These are phyloP conservation scores for Antechinus stuartii DNA, from an alignment of 2,113 vertebrate species.

Conservation along the genomic window DNA sequence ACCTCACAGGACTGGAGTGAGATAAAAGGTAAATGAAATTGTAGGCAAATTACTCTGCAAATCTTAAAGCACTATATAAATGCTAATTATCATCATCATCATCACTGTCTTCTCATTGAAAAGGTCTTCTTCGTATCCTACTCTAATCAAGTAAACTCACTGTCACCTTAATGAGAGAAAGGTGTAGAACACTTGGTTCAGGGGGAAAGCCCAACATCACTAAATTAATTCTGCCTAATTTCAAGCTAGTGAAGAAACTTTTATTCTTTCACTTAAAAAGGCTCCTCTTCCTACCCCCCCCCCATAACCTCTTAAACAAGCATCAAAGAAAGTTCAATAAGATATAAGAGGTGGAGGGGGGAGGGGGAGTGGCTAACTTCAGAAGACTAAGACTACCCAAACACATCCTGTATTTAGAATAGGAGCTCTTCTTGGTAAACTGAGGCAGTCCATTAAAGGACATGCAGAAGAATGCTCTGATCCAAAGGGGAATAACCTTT, in stretches of 20 bases:
- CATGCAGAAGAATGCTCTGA: slow-evolving; percentile 28
- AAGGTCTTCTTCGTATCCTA: neutral
- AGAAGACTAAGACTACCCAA: neutral
- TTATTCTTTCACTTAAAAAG: slow-evolving; percentile 7
- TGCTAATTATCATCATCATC: neutral
- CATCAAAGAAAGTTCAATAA: slow-evolving; percentile 58
- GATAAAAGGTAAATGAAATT: neutral
- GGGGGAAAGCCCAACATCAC: neutral
- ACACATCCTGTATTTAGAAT: neutral
- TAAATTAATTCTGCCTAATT: slow-evolving; percentile 5
- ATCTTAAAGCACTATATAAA: neutral
- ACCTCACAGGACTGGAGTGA: neutral
- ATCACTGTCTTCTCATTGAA: neutral
- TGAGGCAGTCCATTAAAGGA: slow-evolving; percentile 65
- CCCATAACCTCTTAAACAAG: slow-evolving; percentile 1
- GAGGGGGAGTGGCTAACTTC: neutral
- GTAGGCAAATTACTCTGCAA: neutral
- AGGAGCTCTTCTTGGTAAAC: neutral
- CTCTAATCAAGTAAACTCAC: neutral
- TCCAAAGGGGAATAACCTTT: slow-evolving; percentile 67
- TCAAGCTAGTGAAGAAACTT: slow-evolving; percentile 51
- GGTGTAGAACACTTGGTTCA: slow-evolving; percentile 8
- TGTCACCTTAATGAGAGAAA: neutral
- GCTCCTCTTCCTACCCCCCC: neutral
- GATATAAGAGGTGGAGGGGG: slow-evolving; percentile 45